A percentile compares a stretch with the other conserved stretches of the same genome.
phyloP scores from a whole-genome alignment of 2,888 invertebrate genomes.

The Caenorhabditis zanzibari region DNA sequence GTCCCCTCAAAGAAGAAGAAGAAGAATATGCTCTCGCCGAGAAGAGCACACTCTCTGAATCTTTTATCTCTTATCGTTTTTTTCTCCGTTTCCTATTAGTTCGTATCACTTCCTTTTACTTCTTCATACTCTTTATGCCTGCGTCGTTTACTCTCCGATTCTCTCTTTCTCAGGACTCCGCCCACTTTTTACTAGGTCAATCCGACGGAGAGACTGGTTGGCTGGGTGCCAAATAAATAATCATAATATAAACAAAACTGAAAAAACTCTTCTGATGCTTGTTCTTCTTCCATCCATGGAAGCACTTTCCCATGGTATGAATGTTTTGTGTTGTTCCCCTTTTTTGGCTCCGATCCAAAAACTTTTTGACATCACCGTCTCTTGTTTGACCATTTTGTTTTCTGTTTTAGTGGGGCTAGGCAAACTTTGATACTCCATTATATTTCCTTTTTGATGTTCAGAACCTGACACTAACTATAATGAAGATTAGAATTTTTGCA shows the following conservation, averaged over 20 bases:
- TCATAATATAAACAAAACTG: conserved; percentile 28
- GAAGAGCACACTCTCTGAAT: conserved; percentile 35
- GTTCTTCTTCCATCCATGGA: neutral
- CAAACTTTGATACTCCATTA: neutral
- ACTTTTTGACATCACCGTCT: conserved; percentile 43
- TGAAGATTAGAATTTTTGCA: neutral
- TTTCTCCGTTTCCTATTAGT: conserved; percentile 25
- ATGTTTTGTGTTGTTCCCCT: conserved; percentile 36
- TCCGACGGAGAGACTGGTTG: conserved; percentile 24
- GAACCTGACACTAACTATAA: neutral
- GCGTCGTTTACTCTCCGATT: conserved; percentile 9
- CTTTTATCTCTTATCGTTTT: conserved; percentile 30
- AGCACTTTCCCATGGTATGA: conserved; percentile 36
- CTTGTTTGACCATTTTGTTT: conserved; percentile 36
- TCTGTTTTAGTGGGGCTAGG: neutral
- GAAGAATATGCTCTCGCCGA: conserved; percentile 41
- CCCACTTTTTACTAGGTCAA: conserved; percentile 33
- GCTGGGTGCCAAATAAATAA: conserved; percentile 48
- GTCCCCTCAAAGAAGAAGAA: conserved; percentile 28
- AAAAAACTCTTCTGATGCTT: neutral
- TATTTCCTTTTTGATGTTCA: neutral
- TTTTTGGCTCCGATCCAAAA: conserved; percentile 44
- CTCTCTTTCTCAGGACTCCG: conserved; percentile 1
- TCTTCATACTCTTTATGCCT: conserved; percentile 7
- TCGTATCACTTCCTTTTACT: conserved; percentile 30